phyloP scores from a whole-genome alignment of 2,113 vertebrate species.

The Shinisaurus crocodilurus region DNA sequence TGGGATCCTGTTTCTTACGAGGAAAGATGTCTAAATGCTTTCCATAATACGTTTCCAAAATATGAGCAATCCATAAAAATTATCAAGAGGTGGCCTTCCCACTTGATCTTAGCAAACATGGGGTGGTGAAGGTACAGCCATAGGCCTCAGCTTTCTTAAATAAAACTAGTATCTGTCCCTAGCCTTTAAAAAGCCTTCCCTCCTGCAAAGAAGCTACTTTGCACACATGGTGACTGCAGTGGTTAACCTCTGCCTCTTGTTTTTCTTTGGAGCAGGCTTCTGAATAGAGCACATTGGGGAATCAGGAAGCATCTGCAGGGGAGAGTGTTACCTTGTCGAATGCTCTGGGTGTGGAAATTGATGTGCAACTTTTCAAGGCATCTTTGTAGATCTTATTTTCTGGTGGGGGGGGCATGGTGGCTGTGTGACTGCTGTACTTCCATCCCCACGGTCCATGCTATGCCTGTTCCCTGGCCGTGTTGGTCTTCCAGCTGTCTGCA shows the following conservation, averaged over 20 bases:
- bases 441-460: conserved; percentile 54
- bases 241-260: background rate
- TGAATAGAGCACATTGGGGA: background rate
- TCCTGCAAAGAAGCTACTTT: background rate
- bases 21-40: background rate
- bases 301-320: background rate
- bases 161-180: background rate
- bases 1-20: background rate
- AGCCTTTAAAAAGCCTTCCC: background rate
- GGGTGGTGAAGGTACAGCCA: background rate
- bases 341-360: background rate
- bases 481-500: background rate
- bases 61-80: background rate
- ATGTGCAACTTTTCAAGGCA: too few relatives aligned
- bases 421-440: conserved; percentile 51
- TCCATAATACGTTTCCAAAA: background rate
- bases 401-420: background rate
- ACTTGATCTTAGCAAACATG: background rate
- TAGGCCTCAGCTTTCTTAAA: background rate
- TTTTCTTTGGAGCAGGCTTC: background rate
- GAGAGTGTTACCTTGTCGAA: background rate
- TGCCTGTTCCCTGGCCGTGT: conserved; percentile 54
- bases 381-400: background rate
- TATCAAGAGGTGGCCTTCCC: background rate
- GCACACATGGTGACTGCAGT: background rate